These are phyloP conservation scores for Pediacus dermestoides DNA, from an alignment of 2,888 invertebrate species.

Conservation along the genomic window DNA sequence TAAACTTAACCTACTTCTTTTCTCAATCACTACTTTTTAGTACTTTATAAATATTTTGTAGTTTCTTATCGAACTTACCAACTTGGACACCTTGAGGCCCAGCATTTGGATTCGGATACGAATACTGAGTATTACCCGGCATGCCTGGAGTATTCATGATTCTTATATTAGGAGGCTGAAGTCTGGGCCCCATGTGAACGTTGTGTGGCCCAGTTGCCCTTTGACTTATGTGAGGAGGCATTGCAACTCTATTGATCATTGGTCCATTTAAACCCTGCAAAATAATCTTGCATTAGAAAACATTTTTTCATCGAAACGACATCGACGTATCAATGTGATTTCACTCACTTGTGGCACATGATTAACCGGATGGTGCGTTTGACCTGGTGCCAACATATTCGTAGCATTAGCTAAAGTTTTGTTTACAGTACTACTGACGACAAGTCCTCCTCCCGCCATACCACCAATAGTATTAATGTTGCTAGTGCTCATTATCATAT, in stretches of 20 bases:
- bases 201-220: constrained; percentile 47
- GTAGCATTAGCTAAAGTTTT: constrained; percentile 59
- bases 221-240: constrained; percentile 48
- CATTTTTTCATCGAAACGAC: constrained; percentile 18
- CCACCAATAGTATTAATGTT: constrained; percentile 64
- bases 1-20: too few relatives aligned
- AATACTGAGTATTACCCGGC: constrained; percentile 50
- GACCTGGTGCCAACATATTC: constrained; percentile 61
- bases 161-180: constrained; percentile 57
- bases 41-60: too few relatives aligned
- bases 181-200: constrained; percentile 58
- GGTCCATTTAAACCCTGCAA: constrained; percentile 71
- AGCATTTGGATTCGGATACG: constrained; percentile 58
- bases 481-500: constrained; percentile 77
- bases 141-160: constrained; percentile 52
- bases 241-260: constrained; percentile 58
- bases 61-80: constrained; percentile 41
- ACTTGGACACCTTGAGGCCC: constrained; percentile 50
- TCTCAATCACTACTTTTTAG: too few relatives aligned
- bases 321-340: too few relatives aligned
- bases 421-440: constrained; percentile 72
- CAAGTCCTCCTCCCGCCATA: constrained; percentile 71
- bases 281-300: constrained; percentile 22
- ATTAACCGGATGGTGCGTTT: constrained; percentile 42
- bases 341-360: constrained; percentile 39